Base-by-base conservation (phyloP, 2,113 vertebrate genomes). In the Artemisiospiza belli region DNA sequence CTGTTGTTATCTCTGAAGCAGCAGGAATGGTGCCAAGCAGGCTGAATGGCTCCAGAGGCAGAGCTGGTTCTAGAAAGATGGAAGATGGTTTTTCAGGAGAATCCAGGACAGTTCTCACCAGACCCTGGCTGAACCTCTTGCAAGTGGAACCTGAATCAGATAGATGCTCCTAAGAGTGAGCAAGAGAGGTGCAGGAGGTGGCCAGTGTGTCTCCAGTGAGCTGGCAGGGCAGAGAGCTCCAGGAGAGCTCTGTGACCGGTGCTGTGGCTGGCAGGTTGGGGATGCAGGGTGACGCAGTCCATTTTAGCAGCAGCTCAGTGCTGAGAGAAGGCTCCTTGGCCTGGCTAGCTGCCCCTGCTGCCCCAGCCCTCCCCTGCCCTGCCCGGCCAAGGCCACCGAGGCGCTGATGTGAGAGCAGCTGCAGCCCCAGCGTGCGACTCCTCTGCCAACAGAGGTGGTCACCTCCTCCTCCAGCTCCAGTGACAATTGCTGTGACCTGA, bases 1-100 rank as follows among this genome's bases (percentile, higher is more conserved):
- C 41, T 92, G 68, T 85, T 87, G 92, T 86, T 90, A 92, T 80
- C 92, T 95, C 52, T 43, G 72, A 88, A 57, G 76, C 86, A 83
- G 87, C 68, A 76, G 77, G 77, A 74, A 1, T 6, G 1, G 59
- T 87, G 88, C 94, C 94, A 95, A 58, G 9, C 62, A 62, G 87
- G 83, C 94, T 76, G 83, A 70, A 39, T 3, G 17, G 93, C 89
- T 91, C 93, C 82, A 62, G 84, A 81, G 82, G 87, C 58, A 47
- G 63, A 83, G 78, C 75, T 88, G 2, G 73, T 85, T 94, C 87
- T 69, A 87, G 93, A 67, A 70, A 62, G 89, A 12, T 10, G 41
- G 87, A 59, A 37, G 37, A n/a, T 68, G 61, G 31, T 19, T 77
- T 72, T 83, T 54, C 54, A 28, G 73, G 80, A 84, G 76, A 69